These are phyloP conservation scores for Leguminivora glycinivorella DNA, from an alignment of 1,140 invertebrate genomes.

Conservation along the genomic window DNA sequence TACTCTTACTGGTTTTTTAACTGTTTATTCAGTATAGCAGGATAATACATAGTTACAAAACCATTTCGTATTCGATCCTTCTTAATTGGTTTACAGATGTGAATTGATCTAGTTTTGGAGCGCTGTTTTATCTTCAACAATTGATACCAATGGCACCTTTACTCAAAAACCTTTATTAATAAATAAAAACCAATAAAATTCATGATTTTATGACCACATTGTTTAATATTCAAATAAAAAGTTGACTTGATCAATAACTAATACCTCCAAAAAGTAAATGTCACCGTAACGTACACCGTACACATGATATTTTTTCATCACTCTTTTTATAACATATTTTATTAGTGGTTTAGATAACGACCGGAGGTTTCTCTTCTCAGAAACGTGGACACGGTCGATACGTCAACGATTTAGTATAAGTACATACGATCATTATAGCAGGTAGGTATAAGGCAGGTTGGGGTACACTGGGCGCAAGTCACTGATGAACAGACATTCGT, in stretches of 20 bases:
- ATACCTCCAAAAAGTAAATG: neutral
- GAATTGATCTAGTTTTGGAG: no score
- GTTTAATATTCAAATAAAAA: no score
- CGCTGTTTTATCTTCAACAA: no score
- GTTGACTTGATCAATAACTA: no score
- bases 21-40: no score
- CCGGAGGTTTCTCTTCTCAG: slow-evolving; percentile 22
- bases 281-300: neutral
- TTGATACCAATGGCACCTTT: no score
- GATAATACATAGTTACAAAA: no score
- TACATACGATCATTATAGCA: slow-evolving; percentile 50
- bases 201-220: neutral
- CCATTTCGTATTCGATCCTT: no score
- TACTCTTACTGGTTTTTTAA: no score
- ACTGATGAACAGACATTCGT: neutral
- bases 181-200: neutral
- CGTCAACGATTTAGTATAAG: slow-evolving; percentile 33
- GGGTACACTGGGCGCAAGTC: neutral
- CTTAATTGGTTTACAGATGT: no score
- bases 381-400: slow-evolving; percentile 29
- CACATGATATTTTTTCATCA: neutral
- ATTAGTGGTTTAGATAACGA: slow-evolving; percentile 1
- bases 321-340: neutral
- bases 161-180: no score
- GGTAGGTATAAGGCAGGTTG: slow-evolving; percentile 38